Evolutionary conservation across 2,113 vertebrate genomes (phyloP).

Genomic region (Bostrychus sinensis): DNA sequence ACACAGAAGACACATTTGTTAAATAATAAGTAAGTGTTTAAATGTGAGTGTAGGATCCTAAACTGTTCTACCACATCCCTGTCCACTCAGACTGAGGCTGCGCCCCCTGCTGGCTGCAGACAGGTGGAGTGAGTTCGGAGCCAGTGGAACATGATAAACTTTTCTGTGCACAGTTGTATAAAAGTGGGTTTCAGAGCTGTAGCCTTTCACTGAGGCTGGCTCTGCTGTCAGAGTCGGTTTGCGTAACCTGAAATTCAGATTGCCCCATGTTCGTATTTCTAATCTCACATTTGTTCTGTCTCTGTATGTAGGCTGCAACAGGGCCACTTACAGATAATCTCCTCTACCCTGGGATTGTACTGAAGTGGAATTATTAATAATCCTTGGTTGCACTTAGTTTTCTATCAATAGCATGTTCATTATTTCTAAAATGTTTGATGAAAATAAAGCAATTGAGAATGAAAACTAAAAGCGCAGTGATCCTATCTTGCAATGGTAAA

Average conservation of each 20-base stretch:
- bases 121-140: too few species aligned
- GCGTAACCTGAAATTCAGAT: conserved; percentile 37
- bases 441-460: background rate
- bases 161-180: background rate
- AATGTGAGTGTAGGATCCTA: too few species aligned
- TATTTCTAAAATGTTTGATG: background rate
- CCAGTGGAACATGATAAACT: too few species aligned
- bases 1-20: too few species aligned
- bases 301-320: conserved; percentile 1
- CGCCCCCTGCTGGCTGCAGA: too few species aligned
- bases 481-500: too few species aligned
- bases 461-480: background rate
- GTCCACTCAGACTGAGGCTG: too few species aligned
- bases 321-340: conserved; percentile 19
- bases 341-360: too few species aligned
- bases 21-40: too few species aligned
- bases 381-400: background rate
- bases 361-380: background rate
- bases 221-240: conserved; percentile 22
- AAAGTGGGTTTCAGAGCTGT: background rate
- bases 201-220: background rate
- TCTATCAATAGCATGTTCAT: background rate
- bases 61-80: too few species aligned
- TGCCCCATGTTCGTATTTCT: conserved; percentile 9
- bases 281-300: conserved; percentile 15